Base-by-base conservation (phyloP, 2,888 invertebrate species). In the Nyleta sp. region DNA sequence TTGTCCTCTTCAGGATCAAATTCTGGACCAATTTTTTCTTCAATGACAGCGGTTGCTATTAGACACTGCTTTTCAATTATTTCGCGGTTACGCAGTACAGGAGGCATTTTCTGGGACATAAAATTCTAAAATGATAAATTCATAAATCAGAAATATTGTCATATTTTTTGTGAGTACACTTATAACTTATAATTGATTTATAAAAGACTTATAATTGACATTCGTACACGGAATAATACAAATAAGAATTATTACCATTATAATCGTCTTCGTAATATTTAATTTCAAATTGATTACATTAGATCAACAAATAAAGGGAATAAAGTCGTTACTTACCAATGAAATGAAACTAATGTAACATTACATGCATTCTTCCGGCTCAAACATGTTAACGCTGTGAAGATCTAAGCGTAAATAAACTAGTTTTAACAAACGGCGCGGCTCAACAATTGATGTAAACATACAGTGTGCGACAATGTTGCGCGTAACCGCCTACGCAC, bases 1-100 rank as follows among this genome's bases (percentile, higher is more conserved):
- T 46, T 35, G 10, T 62, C 62, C 42, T 22, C 38, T 48, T 62
- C 62, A 62, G 48, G 48, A 5, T 62, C 22, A n/a, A 48, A 48
- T 62, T 62, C 62, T 31, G 62, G 48, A 33, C 13, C n/a, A 35
- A 18, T 8, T 28, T 62, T 17, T 48, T 48, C 48, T 46, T 28
- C 38, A 22, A 35, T 48, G 11, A 48, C 24, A 13, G n/a, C 24
- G 24, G 13, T 48, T 7, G 8, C 11, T 24, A 24, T 24, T 3
- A 1, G 24, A 8, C 48, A 48, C 24, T 24, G 24, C 10, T 62
- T 35, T 62, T 62, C 8, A 22, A 48, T 48, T 38, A 62, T 48
- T 62, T 62, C 13, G 18, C 48, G 62, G 20, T 62, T 62, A 4
- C 48, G 48, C 10, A 62, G 48, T 62, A 8, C 33, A 11, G 62